Evolutionary conservation across 2,113 vertebrate species (phyloP), one percentile per base, ranked within the genome.

Genomic region (Pao palembangensis): DNA sequence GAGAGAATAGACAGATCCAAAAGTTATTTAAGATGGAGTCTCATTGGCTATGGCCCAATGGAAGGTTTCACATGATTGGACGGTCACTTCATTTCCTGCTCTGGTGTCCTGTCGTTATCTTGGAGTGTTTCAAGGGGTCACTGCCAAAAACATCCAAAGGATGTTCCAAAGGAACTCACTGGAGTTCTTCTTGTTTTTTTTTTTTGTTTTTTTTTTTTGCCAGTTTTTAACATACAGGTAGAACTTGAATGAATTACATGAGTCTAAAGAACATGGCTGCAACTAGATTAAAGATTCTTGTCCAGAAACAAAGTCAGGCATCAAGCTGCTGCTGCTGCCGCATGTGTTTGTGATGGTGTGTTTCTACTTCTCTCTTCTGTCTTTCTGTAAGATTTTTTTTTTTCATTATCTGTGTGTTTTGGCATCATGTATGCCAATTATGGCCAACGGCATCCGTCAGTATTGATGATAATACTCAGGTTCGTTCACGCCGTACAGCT

Each of bases 401-500:
- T 63, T 51, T 6, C 73, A 78, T 84, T 81, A 75, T 72, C 18
- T 69, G 21, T 67, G 28, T 20, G n/a, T 21, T 5, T 58, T 2
- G 73, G 69, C 65, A 48, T 62, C 25, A 23, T 6, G 18, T 18
- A 6, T 31, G 18, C 51, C 52, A 0, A 7, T 25, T 15, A 51
- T 38, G 11, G 17, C 20, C 20, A 51, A 44, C 5, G 14, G 1
- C 15, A 43, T 64, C 58, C 58, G 65, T 91, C 77, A 91, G 75
- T 91, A 90, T 0, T 87, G 82, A 14, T 78, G 69, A 78, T 80
- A 78, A 50, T 73, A 77, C n/a, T 92, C 87, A 0, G 69, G 73
- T 12, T 84, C 77, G 3, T 96, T 94, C 3, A 91, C 88, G 19
- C 95, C 93, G 0, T 99, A 99, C 25, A 99, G 87, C 88, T 98